phyloP scores from a whole-genome alignment of 1,140 invertebrate species.

The Carcinoscorpius rotundicauda region DNA sequence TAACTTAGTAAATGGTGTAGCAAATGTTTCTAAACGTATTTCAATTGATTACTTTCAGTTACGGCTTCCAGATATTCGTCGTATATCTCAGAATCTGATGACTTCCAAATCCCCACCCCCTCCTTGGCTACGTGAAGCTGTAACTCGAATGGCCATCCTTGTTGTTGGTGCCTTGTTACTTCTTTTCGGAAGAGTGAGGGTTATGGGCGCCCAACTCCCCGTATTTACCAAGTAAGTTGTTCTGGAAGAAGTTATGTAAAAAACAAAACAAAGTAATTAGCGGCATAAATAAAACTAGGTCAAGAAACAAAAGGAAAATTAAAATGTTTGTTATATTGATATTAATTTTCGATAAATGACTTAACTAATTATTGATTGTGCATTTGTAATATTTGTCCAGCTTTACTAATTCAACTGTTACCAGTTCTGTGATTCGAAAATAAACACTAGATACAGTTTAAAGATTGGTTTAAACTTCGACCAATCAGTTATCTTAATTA shows the following conservation, averaged over 20 bases:
- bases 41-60: slow-evolving; percentile 3
- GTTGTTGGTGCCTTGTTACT: slow-evolving; percentile 64
- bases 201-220: slow-evolving; percentile 91
- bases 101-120: slow-evolving; percentile 46
- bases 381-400: no score
- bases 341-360: neutral
- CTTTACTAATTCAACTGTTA: no score
- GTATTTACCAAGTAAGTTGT: slow-evolving; percentile 71
- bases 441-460: no score
- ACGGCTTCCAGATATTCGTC: slow-evolving; percentile 3
- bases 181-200: slow-evolving; percentile 66
- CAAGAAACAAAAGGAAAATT: no score
- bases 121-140: slow-evolving; percentile 55
- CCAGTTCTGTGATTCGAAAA: no score
- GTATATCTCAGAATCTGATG: slow-evolving; percentile 44
- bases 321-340: no score
- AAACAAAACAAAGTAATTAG: no score
- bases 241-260: slow-evolving; percentile 9
- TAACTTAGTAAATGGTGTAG: no score
- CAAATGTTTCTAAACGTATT: neutral
- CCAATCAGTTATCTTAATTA: no score
- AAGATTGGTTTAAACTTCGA: no score
- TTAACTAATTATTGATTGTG: neutral
- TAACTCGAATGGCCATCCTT: slow-evolving; percentile 59
- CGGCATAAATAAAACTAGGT: no score